Percentiles rank a stretch among this genome's conserved stretches.
Conservation (phyloP, 2,113 vertebrate species). For the Cryptomyrus ogoouensis region DNA sequence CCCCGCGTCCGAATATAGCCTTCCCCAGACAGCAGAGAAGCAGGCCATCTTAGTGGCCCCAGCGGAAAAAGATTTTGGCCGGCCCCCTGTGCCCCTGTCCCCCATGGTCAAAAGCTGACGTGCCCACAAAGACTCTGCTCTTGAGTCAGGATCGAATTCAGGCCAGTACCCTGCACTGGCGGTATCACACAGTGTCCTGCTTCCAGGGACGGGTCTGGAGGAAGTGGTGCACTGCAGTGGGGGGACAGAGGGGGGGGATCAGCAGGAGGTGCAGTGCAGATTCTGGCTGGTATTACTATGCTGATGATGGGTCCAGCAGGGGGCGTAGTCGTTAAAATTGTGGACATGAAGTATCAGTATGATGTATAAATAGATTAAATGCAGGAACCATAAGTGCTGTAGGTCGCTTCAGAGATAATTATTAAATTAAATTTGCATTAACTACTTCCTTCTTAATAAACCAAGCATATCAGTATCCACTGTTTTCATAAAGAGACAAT, state of each 20-base stretch:
- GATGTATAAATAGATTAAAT: neutral
- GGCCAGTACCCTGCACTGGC: neutral
- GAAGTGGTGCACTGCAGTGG: neutral
- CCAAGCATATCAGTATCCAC: neutral
- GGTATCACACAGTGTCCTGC: neutral
- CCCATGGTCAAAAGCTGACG: neutral
- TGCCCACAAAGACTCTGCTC: neutral
- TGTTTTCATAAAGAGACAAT: neutral
- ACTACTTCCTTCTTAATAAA: neutral
- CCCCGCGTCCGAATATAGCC: slow-evolving; percentile 19
- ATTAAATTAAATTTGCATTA: no score
- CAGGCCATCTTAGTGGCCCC: slow-evolving; percentile 10
- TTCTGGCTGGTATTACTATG: neutral
- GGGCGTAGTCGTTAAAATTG: neutral
- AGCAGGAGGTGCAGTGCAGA: neutral
- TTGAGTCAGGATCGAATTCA: neutral
- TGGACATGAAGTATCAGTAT: neutral
- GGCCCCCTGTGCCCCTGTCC: neutral
- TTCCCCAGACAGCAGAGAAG: slow-evolving; percentile 14
- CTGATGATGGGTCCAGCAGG: neutral
- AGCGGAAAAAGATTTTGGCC: neutral
- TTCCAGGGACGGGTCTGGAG: neutral
- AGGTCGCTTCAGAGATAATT: neutral
- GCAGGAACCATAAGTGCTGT: neutral
- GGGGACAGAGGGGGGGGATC: neutral